Percentiles rank a stretch among this genome's conserved stretches.
These are phyloP conservation scores for Brachyptera putata DNA, from an alignment of 2,888 invertebrate species.

Conservation along the genomic window DNA sequence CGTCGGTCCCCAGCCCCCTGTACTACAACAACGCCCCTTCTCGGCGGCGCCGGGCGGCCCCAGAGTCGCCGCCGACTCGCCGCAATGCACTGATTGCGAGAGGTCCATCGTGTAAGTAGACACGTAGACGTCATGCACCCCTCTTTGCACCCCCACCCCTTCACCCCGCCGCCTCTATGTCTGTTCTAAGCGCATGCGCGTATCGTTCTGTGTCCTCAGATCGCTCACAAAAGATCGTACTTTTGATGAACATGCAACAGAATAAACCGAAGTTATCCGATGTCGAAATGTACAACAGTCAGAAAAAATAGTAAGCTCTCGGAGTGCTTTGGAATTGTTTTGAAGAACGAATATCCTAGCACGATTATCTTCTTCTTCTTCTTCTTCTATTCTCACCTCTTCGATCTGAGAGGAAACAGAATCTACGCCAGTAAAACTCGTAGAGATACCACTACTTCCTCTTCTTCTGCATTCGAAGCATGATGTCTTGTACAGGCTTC, in stretches of 20 bases:
- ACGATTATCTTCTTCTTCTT: too few relatives aligned
- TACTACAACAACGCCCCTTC: slow-evolving; percentile 39
- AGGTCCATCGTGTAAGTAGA: slow-evolving; percentile 80
- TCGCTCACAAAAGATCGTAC: neutral
- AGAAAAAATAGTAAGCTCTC: slow-evolving; percentile 1
- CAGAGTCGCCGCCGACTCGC: too few relatives aligned
- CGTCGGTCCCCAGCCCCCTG: neutral
- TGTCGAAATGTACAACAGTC: too few relatives aligned
- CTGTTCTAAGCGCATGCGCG: neutral
- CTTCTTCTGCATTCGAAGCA: too few relatives aligned
- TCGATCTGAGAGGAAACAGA: too few relatives aligned
- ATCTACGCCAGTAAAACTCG: too few relatives aligned
- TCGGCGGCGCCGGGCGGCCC: slow-evolving; percentile 39
- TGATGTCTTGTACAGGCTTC: too few relatives aligned
- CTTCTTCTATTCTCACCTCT: too few relatives aligned
- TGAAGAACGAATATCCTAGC: too few relatives aligned
- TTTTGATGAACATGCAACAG: slow-evolving; percentile 6
- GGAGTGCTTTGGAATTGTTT: neutral
- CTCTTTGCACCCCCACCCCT: too few relatives aligned
- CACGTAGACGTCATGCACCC: slow-evolving; percentile 57
- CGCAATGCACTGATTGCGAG: slow-evolving; percentile 80
- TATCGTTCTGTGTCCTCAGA: slow-evolving; percentile 3
- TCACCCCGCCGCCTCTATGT: neutral
- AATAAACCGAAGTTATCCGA: neutral
- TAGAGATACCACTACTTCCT: too few relatives aligned